These are phyloP conservation scores for Morphnarchus princeps DNA, from an alignment of 2,113 vertebrate species.

Conservation along the genomic window DNA sequence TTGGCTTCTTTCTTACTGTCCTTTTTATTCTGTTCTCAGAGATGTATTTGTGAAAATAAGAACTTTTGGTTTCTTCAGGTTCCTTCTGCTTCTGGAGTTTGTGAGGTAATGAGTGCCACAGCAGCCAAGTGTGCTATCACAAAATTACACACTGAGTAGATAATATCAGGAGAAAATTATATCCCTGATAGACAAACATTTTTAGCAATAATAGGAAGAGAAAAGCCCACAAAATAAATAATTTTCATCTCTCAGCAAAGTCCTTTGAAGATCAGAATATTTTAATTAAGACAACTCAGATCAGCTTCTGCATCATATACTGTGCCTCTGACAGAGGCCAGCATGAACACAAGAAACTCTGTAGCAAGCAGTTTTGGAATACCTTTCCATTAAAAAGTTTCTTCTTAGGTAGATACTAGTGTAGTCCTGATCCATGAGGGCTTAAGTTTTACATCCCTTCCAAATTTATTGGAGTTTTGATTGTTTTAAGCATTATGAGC, in stretches of 20 bases:
- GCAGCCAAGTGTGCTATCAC: neutral
- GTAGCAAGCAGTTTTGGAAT: neutral
- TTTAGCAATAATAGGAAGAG: neutral
- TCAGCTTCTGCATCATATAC: neutral
- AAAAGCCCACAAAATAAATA: neutral
- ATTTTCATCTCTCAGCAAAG: neutral
- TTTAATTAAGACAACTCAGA: neutral
- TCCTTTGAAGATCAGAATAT: neutral
- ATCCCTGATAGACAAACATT: neutral
- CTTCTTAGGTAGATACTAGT: neutral
- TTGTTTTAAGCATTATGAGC: neutral
- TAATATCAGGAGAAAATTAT: neutral
- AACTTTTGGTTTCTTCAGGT: neutral
- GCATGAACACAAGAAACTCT: neutral
- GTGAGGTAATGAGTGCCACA: neutral
- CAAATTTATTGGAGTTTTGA: neutral
- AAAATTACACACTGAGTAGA: neutral
- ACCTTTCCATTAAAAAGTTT: neutral
- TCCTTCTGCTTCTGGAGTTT: neutral
- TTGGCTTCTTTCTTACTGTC: neutral
- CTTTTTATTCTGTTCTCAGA: neutral
- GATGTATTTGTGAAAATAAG: neutral
- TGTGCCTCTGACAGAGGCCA: neutral
- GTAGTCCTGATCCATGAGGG: neutral
- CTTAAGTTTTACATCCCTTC: neutral